These are phyloP conservation scores for Microplitis mediator DNA, from an alignment of 1,140 invertebrate genomes.

Conservation along the genomic window DNA sequence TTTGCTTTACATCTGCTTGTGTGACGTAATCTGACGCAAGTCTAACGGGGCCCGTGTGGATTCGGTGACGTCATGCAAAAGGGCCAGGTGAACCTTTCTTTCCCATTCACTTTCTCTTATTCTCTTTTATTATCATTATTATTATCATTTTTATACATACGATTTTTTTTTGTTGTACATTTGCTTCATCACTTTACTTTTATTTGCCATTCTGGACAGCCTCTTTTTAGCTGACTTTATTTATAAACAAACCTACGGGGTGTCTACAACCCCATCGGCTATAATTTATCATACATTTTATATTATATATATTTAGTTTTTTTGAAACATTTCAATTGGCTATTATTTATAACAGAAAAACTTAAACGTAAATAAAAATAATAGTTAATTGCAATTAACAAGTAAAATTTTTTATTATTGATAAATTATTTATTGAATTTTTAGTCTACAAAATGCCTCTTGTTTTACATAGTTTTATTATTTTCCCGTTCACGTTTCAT, in stretches of 20 bases:
- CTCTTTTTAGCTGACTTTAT: slow-evolving; percentile 28
- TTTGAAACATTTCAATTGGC: neutral
- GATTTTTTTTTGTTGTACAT: slow-evolving; percentile 27
- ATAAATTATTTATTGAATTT: neutral
- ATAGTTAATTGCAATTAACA: too few species aligned
- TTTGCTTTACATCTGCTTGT: slow-evolving; percentile 34
- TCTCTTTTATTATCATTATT: slow-evolving; percentile 27
- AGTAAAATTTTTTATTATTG: too few species aligned
- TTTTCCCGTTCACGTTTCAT: neutral
- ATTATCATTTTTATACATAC: neutral
- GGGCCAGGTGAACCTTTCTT: slow-evolving; percentile 20
- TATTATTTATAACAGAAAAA: too few species aligned
- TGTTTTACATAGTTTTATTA: neutral
- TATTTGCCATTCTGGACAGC: slow-evolving; percentile 22
- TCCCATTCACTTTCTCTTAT: neutral
- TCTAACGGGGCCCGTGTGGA: slow-evolving; percentile 43
- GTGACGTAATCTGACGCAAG: slow-evolving; percentile 47
- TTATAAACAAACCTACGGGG: slow-evolving; percentile 48
- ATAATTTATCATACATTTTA: slow-evolving; percentile 33
- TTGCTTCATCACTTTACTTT: slow-evolving; percentile 26
- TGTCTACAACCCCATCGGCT: slow-evolving; percentile 33
- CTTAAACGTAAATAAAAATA: too few species aligned
- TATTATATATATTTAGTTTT: slow-evolving; percentile 16
- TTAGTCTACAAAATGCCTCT: neutral
- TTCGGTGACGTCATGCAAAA: slow-evolving; percentile 37